Base-by-base conservation (phyloP, 2,113 vertebrate species). In the Gorsachius goisagi region DNA sequence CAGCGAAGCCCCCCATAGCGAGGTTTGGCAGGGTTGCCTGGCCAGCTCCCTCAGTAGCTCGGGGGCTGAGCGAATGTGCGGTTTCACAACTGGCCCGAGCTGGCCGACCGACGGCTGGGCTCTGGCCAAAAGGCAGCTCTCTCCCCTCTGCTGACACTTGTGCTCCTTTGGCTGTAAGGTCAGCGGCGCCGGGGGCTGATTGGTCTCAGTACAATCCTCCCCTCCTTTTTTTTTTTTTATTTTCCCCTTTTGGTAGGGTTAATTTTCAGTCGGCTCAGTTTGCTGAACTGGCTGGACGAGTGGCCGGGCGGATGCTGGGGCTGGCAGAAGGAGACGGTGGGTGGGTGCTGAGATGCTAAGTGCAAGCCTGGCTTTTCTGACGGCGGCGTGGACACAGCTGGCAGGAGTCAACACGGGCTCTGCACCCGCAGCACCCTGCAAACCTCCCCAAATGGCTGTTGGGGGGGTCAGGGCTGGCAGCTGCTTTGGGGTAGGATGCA, bases 1-100 rank as follows among this genome's bases (percentile, higher is more conserved):
- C 13, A 63, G 62, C 0, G 3, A n/a, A 79, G 71, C 74, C 66
- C 28, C 24, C 32, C 47, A 22, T 2, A 0, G 45, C 1, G 1
- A 50, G 30, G 58, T 32, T 26, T 49, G 62, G 80, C 58, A 17
- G 62, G 52, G 19, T 3, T 9, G 74, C 41, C 41, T 44, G 41
- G 12, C 37, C 7, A 1, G 10, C 68, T 89, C 39, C 53, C 72
- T 41, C 15, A 0, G 77, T 86, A 74, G 55, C 90, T 41, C 4
- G 0, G 67, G 35, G 62, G 16, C 85, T 33, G 55, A 21, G 55
- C 5, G 1, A 32, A 35, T 9, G n/a, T 41, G 83, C 1, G 3
- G 39, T 95, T 96, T 94, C 91, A 85, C 95, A 93, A 82, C 86
- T 47, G 83, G 73, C 83, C 95, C 19, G 60, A 59, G 64, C 68